A percentile compares a stretch with the other conserved stretches of the same genome.
Evolutionary conservation across 2,797 vertebrate species (phyloP).

Genomic region (Pitangus sulphuratus): DNA sequence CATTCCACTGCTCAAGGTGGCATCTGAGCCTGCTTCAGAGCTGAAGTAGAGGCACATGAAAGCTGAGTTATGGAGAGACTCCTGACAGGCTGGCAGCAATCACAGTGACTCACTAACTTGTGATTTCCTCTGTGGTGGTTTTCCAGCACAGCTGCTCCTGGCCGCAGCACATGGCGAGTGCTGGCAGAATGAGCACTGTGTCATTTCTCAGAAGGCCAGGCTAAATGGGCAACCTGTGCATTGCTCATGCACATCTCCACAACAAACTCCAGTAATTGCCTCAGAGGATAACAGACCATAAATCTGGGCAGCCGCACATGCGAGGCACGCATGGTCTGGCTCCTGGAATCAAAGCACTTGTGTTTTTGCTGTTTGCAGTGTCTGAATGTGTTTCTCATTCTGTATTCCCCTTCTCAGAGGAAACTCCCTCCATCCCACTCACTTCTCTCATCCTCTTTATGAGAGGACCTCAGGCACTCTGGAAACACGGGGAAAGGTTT

Average conservation of each 20-base stretch:
- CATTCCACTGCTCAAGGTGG: slow-evolving; percentile 5
- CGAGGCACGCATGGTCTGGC: slow-evolving; percentile 39
- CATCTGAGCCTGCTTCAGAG: slow-evolving; percentile 15
- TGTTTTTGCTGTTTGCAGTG: slow-evolving; percentile 24
- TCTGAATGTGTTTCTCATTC: slow-evolving; percentile 63
- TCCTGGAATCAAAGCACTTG: slow-evolving; percentile 42
- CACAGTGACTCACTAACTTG: slow-evolving; percentile 75
- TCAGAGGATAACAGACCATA: slow-evolving; percentile 47
- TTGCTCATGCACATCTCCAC: slow-evolving; percentile 31
- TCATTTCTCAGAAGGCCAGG: not conserved
- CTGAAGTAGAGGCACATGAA: slow-evolving; percentile 45
- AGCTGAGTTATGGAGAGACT: slow-evolving; percentile 62
- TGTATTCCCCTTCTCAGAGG: slow-evolving; percentile 30
- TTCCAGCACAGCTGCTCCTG: slow-evolving; percentile 42
- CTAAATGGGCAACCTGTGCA: slow-evolving; percentile 58
- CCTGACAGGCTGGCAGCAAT: slow-evolving; percentile 47
- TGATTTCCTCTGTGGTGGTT: slow-evolving; percentile 71
- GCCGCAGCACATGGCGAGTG: slow-evolving; percentile 23
- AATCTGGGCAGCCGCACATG: slow-evolving; percentile 54
- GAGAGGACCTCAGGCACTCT: slow-evolving; percentile 18
- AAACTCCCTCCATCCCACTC: slow-evolving; percentile 45
- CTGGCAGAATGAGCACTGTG: not conserved
- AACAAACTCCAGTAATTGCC: slow-evolving; percentile 40
- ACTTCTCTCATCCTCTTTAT: slow-evolving; percentile 27
- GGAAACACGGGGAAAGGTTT: not conserved